Conservation (phyloP, 1,140 invertebrate species). For the Lucilia sericata region DNA sequence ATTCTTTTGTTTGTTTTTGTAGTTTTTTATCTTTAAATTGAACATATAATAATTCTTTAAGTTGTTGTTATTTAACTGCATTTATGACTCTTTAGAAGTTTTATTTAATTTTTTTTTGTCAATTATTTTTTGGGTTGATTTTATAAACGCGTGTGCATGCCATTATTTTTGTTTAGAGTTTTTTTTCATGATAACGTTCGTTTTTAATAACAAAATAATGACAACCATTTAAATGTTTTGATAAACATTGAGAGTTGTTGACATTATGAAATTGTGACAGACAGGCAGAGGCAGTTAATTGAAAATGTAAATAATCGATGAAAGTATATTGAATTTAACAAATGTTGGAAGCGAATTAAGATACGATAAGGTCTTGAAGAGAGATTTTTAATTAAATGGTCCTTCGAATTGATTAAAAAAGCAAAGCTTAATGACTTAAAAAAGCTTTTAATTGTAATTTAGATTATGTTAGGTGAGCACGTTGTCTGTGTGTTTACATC, state of each 20-base stretch:
- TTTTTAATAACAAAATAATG: slow-evolving; percentile 7
- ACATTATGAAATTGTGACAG: not conserved
- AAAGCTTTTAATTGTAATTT: too few relatives aligned
- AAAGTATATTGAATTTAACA: too few relatives aligned
- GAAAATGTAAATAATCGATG: slow-evolving; percentile 16
- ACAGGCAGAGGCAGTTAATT: not conserved
- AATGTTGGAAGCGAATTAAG: too few relatives aligned
- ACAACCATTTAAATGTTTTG: slow-evolving; percentile 31
- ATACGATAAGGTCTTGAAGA: too few relatives aligned
- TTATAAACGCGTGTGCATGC: not conserved
- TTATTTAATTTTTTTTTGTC: not conserved
- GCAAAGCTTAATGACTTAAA: too few relatives aligned
- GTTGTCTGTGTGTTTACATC: too few relatives aligned
- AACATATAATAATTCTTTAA: too few relatives aligned
- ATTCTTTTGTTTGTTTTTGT: not conserved
- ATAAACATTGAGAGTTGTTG: slow-evolving; percentile 26
- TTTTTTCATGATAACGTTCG: too few relatives aligned
- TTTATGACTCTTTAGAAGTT: slow-evolving; percentile 22
- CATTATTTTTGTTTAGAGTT: not conserved
- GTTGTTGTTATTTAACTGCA: slow-evolving; percentile 20
- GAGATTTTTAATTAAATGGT: too few relatives aligned
- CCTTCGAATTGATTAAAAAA: too few relatives aligned
- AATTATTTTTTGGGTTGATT: not conserved
- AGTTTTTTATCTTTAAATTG: not conserved
- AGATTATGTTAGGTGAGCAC: too few relatives aligned